Evolutionary conservation across 2,888 invertebrate genomes (phyloP).

Genomic region (Tetrapedia diversipes): DNA sequence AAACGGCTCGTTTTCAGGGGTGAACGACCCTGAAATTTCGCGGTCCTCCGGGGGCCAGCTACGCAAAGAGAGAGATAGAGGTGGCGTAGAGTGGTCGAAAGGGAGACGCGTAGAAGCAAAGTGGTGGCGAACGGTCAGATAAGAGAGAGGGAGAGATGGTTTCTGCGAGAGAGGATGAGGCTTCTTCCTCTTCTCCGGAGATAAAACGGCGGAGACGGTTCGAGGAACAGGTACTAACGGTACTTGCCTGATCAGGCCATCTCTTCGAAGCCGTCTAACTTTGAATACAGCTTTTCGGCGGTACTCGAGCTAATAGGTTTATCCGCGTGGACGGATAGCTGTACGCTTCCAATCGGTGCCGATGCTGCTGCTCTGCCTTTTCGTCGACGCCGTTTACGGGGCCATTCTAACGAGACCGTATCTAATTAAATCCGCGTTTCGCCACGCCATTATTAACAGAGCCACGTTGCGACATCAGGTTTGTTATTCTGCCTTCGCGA

Average conservation of each 20-base stretch:
- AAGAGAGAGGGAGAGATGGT: slow-evolving; percentile 14
- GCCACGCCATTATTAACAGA: slow-evolving; percentile 33
- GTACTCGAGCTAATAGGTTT: slow-evolving; percentile 36
- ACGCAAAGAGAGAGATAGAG: neutral
- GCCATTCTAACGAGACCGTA: slow-evolving; percentile 13
- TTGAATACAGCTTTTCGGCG: slow-evolving; percentile 56
- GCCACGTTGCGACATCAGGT: slow-evolving; percentile 30
- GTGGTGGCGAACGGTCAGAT: slow-evolving; percentile 13
- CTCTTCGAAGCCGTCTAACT: slow-evolving; percentile 44
- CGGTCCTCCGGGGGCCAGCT: slow-evolving; percentile 21
- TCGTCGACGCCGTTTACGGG: neutral
- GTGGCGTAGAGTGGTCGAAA: slow-evolving; percentile 29
- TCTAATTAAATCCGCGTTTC: slow-evolving; percentile 49
- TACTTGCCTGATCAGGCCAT: slow-evolving; percentile 57
- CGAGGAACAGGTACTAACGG: slow-evolving; percentile 77
- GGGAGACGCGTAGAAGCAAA: too few species aligned
- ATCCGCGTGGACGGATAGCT: neutral
- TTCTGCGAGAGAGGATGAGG: slow-evolving; percentile 22
- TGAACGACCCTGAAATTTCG: slow-evolving; percentile 63
- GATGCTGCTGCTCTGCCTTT: neutral
- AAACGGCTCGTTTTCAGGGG: slow-evolving; percentile 48
- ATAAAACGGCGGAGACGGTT: slow-evolving; percentile 49
- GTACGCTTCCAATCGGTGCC: neutral
- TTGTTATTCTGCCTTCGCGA: slow-evolving; percentile 22
- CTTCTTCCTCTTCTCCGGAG: slow-evolving; percentile 26